Conservation (phyloP, 2,113 vertebrate species). For the Pungitius pungitius region DNA sequence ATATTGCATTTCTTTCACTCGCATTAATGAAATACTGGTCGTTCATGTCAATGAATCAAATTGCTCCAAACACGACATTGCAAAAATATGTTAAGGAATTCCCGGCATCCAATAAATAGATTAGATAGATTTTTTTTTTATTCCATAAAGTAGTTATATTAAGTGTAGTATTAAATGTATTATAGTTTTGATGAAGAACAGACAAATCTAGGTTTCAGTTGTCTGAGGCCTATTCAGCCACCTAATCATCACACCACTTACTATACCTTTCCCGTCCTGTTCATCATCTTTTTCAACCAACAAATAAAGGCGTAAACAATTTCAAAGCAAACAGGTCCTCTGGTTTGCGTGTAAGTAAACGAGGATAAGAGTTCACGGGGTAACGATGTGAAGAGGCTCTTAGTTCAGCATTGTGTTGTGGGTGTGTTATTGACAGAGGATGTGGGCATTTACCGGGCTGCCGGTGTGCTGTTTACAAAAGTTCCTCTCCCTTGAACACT, state of each 20-base stretch:
- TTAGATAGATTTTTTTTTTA: no score
- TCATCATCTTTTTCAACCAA: slow-evolving; percentile 20
- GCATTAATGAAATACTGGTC: neutral
- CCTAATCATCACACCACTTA: slow-evolving; percentile 22
- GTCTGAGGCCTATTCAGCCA: slow-evolving; percentile 4
- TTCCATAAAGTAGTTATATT: slow-evolving; percentile 23
- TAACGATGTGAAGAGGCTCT: slow-evolving; percentile 26
- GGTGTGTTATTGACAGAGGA: slow-evolving; percentile 27
- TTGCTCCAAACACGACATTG: neutral
- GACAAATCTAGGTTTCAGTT: slow-evolving; percentile 9
- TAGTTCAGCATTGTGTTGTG: slow-evolving; percentile 27
- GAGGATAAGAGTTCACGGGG: slow-evolving; percentile 5
- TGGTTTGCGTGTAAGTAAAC: slow-evolving; percentile 27
- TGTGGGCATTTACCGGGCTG: slow-evolving; percentile 24
- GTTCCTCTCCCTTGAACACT: slow-evolving; percentile 9
- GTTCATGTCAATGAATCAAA: neutral
- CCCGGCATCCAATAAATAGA: neutral
- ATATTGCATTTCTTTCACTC: neutral
- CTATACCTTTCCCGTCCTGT: slow-evolving; percentile 4
- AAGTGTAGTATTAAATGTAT: slow-evolving; percentile 48
- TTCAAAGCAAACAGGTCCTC: slow-evolving; percentile 10
- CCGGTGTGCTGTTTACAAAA: slow-evolving; percentile 25
- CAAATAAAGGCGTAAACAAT: slow-evolving; percentile 22
- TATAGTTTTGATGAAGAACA: slow-evolving; percentile 50
- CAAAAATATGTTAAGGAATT: neutral